Conservation (phyloP, 2,797 vertebrate genomes). For the Pseudomugil gertrudae region DNA sequence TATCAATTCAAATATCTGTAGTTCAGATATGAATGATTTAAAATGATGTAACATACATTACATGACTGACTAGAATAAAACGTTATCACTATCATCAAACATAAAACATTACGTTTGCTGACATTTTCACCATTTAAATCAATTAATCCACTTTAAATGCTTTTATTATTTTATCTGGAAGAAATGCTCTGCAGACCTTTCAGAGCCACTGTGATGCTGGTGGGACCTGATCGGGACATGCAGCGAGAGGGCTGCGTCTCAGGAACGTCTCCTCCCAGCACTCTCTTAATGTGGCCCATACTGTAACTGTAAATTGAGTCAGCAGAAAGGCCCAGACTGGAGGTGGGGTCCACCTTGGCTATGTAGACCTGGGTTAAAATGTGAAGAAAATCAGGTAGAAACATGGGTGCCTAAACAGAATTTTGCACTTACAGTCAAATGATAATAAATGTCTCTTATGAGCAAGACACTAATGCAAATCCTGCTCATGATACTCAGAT, state of each 20-base stretch:
- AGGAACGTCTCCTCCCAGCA: constrained; percentile 88
- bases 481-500: constrained; percentile 1
- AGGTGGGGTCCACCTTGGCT: constrained; percentile 92
- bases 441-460: not conserved
- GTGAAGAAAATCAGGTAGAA: constrained; percentile 6
- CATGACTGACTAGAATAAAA: not conserved
- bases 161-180: not conserved
- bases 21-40: not conserved
- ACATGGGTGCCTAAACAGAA: not conserved
- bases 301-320: constrained; percentile 96
- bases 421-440: not conserved
- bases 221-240: constrained; percentile 86
- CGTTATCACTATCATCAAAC: no score
- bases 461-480: not conserved
- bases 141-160: not conserved
- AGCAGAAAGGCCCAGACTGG: constrained; percentile 90
- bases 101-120: no score
- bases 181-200: constrained; percentile 85
- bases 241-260: constrained; percentile 89
- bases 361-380: constrained; percentile 87
- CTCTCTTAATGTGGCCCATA: constrained; percentile 90
- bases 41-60: not conserved
- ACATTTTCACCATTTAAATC: not conserved
- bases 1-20: not conserved
- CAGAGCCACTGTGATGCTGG: constrained; percentile 85